Evolutionary conservation across 2,888 invertebrate genomes (phyloP), one percentile per base, ranked within the genome.

Genomic region (Eristalinus sepulchralis): DNA sequence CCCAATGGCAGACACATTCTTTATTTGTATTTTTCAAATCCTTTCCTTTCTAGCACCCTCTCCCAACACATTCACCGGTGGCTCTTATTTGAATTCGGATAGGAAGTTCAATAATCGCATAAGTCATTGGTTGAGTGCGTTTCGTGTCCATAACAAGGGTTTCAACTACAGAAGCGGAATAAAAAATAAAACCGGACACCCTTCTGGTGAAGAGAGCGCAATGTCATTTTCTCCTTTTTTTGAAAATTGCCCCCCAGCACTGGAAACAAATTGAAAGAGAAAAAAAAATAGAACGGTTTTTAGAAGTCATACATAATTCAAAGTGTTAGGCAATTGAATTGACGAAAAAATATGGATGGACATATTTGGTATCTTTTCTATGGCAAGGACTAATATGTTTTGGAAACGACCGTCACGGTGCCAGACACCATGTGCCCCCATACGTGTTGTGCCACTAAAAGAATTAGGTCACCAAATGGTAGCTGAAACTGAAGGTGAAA

Each of bases 61-160:
- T 39, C 9, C 20, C 36, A 62, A 57, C 55, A 1, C 31, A 59
- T 77, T 33, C 59, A 63, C 11, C 22, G 22, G 62, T 66, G 57
- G 67, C 72, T 82, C 70, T 17, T 17, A 86, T 86, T 66, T 79
- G 83, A 86, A 83, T 83, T 39, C 86, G n/a, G 70, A 70, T 62
- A 78, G 75, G 70, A 71, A 83, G 86, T 83, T 87, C 87, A 87
- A 87, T 87, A 87, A 87, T 83, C 83, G 76, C 83, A 83, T 87
- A 87, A 87, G 87, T 87, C 87, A 87, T 87, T 87, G 87, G 87
- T 34, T 87, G 83, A 87, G 87, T 83, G 87, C 83, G 83, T 87
- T 83, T 71, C 78, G 66, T 83, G 78, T 83, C 78, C 75, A 72
- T 82, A 82, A 64, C 24, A 85, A 85, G 81, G 80, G 81, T 81